phyloP scores from a whole-genome alignment of 2,113 vertebrate species.

The Phasianus colchicus region DNA sequence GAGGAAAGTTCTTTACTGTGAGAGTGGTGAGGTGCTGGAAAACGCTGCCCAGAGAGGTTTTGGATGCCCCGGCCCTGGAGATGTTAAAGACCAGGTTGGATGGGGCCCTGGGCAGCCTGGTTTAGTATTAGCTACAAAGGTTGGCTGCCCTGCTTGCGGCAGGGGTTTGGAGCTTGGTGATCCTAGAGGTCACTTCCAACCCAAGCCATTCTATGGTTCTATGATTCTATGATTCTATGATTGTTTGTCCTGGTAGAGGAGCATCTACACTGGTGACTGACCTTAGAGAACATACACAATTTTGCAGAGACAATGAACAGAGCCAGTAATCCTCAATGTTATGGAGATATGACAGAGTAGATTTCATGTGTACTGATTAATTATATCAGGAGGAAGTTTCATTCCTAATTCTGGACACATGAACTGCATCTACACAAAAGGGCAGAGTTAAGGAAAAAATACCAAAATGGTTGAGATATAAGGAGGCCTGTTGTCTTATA shows the following conservation, averaged over 20 bases:
- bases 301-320: neutral
- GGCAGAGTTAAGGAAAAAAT: neutral
- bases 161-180: no score
- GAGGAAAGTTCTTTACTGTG: no score
- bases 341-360: neutral
- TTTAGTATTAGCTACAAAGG: no score
- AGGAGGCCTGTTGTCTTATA: neutral
- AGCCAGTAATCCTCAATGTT: neutral
- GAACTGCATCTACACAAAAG: neutral
- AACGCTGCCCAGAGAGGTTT: no score
- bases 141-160: no score
- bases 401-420: neutral
- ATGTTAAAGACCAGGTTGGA: no score
- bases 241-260: neutral
- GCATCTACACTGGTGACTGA: neutral
- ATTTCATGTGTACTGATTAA: neutral
- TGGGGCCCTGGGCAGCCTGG: no score
- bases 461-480: neutral
- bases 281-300: neutral
- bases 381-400: neutral
- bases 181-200: no score
- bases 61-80: no score
- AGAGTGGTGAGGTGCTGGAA: no score
- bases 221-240: no score
- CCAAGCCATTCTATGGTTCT: no score